These are phyloP conservation scores for Chloroceryle inda DNA, from an alignment of 2,797 vertebrate species.

Conservation along the genomic window DNA sequence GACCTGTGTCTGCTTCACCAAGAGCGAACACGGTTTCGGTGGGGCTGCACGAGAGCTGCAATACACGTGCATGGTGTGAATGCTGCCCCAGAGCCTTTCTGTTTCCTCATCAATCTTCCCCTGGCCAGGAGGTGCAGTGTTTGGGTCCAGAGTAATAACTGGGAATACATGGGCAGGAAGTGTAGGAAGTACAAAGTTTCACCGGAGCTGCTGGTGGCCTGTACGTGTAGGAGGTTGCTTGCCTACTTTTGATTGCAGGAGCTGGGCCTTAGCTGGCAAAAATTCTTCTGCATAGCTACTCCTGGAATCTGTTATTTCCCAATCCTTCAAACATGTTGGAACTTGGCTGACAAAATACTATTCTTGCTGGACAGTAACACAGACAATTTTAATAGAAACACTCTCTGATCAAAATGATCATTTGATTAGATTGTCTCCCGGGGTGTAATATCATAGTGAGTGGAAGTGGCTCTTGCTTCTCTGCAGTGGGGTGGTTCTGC, in stretches of 20 bases:
- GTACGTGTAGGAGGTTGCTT: neutral
- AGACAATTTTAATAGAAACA: neutral
- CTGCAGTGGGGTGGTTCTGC: neutral
- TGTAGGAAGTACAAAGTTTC: neutral
- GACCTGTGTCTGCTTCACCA: neutral
- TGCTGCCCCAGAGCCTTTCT: neutral
- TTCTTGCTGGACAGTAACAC: neutral
- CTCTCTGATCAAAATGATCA: neutral
- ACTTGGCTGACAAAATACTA: neutral
- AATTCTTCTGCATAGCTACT: neutral
- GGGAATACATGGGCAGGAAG: neutral
- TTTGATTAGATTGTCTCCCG: constrained; percentile 13
- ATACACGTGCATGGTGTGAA: neutral
- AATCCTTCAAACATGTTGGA: neutral
- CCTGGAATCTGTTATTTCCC: constrained; percentile 22
- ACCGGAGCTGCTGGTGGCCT: neutral
- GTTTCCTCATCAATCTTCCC: neutral
- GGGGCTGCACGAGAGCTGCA: neutral
- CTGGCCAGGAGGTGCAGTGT: neutral
- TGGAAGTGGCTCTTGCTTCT: neutral
- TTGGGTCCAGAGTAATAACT: neutral
- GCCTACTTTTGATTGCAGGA: neutral
- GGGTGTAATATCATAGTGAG: neutral
- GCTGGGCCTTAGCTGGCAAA: neutral
- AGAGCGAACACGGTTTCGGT: neutral